phyloP scores from a whole-genome alignment of 2,797 vertebrate genomes.

The Amphiprion clarkii region DNA sequence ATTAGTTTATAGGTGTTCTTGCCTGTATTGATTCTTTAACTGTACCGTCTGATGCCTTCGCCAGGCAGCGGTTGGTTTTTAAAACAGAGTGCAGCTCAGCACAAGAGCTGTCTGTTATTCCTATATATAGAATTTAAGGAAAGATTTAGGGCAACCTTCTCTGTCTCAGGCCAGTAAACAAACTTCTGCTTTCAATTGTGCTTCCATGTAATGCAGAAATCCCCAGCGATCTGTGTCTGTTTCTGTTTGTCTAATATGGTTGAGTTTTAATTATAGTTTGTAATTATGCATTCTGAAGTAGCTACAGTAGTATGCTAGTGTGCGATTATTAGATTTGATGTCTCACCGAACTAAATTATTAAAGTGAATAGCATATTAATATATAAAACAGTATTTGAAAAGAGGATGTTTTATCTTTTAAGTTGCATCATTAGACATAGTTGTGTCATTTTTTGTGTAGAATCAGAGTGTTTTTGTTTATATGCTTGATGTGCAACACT shows the following conservation, averaged over 20 bases:
- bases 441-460: not conserved
- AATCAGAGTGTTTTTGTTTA: not conserved
- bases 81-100: conserved; percentile 5
- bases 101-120: conserved; percentile 9
- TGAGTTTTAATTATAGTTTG: not conserved
- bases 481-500: conserved; percentile 22
- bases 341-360: conserved; percentile 2
- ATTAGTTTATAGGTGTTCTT: not conserved
- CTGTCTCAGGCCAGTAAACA: not conserved
- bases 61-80: conserved; percentile 19
- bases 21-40: conserved; percentile 16
- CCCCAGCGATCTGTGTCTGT: not conserved
- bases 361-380: conserved; percentile 1
- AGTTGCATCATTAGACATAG: conserved; percentile 11
- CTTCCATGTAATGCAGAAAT: not conserved
- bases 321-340: conserved; percentile 12
- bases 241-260: not conserved
- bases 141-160: not conserved
- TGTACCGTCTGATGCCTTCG: not conserved
- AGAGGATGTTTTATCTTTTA: not conserved
- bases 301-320: not conserved
- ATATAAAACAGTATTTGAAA: not conserved
- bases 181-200: not conserved
- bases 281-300: conserved; percentile 1
- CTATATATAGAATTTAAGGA: conserved; percentile 7